phyloP scores from a whole-genome alignment of 2,888 invertebrate species.

The Coremacera marginata region DNA sequence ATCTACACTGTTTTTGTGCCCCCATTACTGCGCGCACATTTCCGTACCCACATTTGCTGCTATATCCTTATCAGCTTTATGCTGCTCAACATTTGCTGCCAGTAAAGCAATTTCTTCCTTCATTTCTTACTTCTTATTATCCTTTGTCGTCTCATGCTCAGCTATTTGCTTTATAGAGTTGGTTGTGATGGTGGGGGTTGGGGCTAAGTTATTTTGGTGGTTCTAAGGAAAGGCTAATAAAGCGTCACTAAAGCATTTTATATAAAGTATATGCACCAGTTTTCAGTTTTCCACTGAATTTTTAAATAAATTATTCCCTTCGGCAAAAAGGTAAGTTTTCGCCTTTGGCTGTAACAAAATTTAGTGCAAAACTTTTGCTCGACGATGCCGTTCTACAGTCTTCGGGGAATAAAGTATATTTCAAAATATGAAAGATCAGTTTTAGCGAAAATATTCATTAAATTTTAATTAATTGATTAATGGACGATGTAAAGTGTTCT shows the following conservation, averaged over 20 bases:
- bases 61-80: neutral
- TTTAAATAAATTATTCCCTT: slow-evolving; percentile 28
- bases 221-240: slow-evolving; percentile 31
- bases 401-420: slow-evolving; percentile 15
- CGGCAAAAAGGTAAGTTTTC: slow-evolving; percentile 21
- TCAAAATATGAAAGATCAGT: slow-evolving; percentile 24
- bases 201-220: neutral
- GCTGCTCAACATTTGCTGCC: neutral
- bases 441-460: slow-evolving; percentile 56
- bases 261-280: neutral
- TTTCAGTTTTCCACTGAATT: slow-evolving; percentile 4
- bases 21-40: neutral
- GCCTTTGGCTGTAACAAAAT: neutral
- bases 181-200: neutral
- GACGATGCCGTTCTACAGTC: neutral
- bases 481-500: slow-evolving; percentile 46
- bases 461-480: slow-evolving; percentile 63
- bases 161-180: neutral
- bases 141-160: slow-evolving; percentile 12
- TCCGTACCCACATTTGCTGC: neutral
- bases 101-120: neutral
- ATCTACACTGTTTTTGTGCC: neutral
- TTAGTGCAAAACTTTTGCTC: slow-evolving; percentile 4
- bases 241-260: slow-evolving; percentile 35
- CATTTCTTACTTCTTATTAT: slow-evolving; percentile 12